These are phyloP conservation scores for Nibea coibor DNA, from an alignment of 2,113 vertebrate species.

Conservation along the genomic window DNA sequence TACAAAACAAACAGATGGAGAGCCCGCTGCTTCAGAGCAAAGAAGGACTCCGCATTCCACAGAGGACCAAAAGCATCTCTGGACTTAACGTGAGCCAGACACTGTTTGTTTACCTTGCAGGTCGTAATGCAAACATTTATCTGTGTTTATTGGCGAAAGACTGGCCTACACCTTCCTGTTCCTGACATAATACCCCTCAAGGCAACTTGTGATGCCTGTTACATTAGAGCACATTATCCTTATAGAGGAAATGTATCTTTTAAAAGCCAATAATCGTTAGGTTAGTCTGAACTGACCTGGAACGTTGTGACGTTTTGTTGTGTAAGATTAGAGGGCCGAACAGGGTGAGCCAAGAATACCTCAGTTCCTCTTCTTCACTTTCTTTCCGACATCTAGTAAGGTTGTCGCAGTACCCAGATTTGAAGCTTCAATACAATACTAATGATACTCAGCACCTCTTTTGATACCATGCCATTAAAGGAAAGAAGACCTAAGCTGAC, in stretches of 20 bases:
- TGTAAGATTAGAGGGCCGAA: neutral
- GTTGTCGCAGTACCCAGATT: too few relatives aligned
- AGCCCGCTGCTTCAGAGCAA: conserved; percentile 41
- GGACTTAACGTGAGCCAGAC: conserved; percentile 66
- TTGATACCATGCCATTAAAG: too few relatives aligned
- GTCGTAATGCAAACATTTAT: conserved; percentile 71
- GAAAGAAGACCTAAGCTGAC: too few relatives aligned
- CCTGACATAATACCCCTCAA: conserved; percentile 48
- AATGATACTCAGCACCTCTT: too few relatives aligned
- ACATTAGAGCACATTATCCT: neutral
- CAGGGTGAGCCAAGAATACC: neutral
- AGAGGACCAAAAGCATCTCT: conserved; percentile 61
- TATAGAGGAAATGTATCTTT: neutral
- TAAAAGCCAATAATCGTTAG: neutral
- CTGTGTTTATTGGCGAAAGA: conserved; percentile 44
- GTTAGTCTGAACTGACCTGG: neutral
- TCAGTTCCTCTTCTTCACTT: neutral
- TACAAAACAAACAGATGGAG: conserved; percentile 72
- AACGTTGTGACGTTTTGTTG: neutral
- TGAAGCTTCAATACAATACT: too few relatives aligned
- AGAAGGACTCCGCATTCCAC: conserved; percentile 68
- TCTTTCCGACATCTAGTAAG: neutral
- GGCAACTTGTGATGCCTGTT: conserved; percentile 9
- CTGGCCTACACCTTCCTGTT: conserved; percentile 44
- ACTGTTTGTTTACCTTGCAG: conserved; percentile 67